Evolutionary conservation across 2,797 vertebrate species (phyloP).

Genomic region (Eospalax fontanierii): DNA sequence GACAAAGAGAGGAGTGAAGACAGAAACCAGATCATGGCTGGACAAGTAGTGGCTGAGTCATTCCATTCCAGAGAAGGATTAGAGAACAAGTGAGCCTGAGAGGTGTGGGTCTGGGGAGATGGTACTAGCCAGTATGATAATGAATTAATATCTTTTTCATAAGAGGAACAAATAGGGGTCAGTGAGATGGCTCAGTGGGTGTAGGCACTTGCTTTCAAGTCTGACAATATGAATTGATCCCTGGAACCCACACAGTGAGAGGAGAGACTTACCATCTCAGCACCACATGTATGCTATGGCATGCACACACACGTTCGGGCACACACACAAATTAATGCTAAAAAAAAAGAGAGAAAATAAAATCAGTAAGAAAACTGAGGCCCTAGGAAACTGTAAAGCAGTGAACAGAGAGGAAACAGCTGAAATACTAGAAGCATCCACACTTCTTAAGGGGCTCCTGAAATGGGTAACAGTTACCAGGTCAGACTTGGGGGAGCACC

Average conservation of each 20-base stretch:
- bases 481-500: background rate
- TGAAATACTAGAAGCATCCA: background rate
- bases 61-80: background rate
- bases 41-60: background rate
- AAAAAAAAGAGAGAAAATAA: conserved; percentile 47
- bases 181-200: background rate
- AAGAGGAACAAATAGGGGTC: background rate
- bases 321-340: background rate
- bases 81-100: background rate
- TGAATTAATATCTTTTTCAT: background rate
- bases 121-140: background rate
- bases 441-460: background rate
- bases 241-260: background rate
- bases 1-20: background rate
- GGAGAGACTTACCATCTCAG: background rate
- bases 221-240: background rate
- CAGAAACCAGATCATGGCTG: background rate
- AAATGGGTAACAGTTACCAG: background rate
- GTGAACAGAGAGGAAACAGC: background rate
- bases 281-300: background rate
- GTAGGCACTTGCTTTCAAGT: background rate
- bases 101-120: background rate
- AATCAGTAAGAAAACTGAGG: background rate
- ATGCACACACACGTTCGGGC: background rate
- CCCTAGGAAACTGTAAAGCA: background rate